These are phyloP conservation scores for Seriola quinqueradiata DNA, from an alignment of 2,113 vertebrate species.

Conservation along the genomic window DNA sequence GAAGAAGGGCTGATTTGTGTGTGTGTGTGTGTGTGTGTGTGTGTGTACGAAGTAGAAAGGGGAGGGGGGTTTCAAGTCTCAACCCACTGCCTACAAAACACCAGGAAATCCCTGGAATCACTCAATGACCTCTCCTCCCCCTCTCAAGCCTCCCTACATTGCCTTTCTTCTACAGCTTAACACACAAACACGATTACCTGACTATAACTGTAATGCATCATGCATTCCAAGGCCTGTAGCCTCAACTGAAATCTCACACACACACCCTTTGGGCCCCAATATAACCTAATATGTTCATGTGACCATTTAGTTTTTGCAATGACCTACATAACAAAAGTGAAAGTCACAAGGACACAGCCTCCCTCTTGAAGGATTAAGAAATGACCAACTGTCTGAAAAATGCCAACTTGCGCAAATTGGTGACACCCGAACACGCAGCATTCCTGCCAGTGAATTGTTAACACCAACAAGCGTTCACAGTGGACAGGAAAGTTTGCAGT, in stretches of 20 bases:
- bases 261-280: constrained; percentile 28
- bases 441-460: background rate
- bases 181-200: background rate
- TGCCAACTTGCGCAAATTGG: constrained; percentile 4
- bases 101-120: constrained; percentile 67
- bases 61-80: constrained; percentile 27
- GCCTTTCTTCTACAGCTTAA: constrained; percentile 8
- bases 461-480: background rate
- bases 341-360: constrained; percentile 3
- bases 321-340: constrained; percentile 50
- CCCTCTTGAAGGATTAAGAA: background rate
- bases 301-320: background rate
- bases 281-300: constrained; percentile 3
- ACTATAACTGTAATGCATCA: constrained; percentile 7
- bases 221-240: background rate
- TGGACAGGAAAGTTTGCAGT: background rate
- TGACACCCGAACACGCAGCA: background rate
- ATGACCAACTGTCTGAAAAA: constrained; percentile 20
- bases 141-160: background rate
- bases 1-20: constrained; percentile 40
- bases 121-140: constrained; percentile 52
- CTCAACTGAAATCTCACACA: constrained; percentile 5
- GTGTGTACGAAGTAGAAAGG: constrained; percentile 3
- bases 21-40: constrained; percentile 31
- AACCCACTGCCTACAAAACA: constrained; percentile 45